Conservation (phyloP, 2,888 invertebrate genomes). For the Norana najaformis region DNA sequence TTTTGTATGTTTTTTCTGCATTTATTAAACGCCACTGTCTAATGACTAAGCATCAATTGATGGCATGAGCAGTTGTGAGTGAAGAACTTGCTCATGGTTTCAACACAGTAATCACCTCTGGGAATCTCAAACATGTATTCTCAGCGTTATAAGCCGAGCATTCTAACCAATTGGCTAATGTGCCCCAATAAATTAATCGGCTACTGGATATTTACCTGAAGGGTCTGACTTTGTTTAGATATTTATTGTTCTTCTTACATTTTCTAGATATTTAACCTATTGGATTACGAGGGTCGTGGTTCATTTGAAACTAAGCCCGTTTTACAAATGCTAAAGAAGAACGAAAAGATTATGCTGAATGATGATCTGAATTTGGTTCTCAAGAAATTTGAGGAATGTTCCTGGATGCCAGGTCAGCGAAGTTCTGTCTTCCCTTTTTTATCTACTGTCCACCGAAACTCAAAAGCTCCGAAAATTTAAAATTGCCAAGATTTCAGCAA, state of each 20-base stretch:
- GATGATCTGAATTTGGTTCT: constrained; percentile 6
- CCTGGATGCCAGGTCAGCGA: constrained; percentile 3
- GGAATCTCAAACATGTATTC: no score
- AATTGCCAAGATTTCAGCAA: not conserved
- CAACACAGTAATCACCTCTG: no score
- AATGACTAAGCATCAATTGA: no score
- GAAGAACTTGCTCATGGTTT: no score
- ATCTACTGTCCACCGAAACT: not conserved
- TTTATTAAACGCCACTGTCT: no score
- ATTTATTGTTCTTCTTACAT: not conserved
- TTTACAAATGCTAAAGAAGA: not conserved
- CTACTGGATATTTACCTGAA: no score
- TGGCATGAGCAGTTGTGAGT: no score
- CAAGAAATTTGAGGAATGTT: not conserved
- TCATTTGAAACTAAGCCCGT: not conserved
- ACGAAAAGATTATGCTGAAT: not conserved
- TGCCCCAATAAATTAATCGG: no score
- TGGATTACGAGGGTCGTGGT: constrained; percentile 5
- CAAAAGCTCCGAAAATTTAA: not conserved
- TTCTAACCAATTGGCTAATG: no score
- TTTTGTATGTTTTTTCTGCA: no score
- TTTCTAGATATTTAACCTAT: not conserved
- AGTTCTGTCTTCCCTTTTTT: not conserved
- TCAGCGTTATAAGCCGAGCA: no score
- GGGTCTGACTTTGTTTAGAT: no score